Evolutionary conservation across 2,888 invertebrate genomes (phyloP).

Genomic region (Orchesella flavescens): DNA sequence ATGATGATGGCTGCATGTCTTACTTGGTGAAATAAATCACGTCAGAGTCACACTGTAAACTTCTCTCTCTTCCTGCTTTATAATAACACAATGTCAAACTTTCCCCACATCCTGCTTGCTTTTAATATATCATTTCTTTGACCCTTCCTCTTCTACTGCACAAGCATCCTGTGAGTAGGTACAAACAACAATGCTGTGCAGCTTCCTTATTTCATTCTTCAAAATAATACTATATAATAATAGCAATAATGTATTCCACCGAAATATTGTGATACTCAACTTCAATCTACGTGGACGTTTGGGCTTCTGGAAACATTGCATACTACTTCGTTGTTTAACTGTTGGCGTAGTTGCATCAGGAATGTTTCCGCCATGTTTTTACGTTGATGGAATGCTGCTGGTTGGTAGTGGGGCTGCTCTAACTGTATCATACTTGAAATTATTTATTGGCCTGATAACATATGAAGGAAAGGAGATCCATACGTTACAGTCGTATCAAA

Average conservation of each 20-base stretch:
- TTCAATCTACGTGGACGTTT: no score
- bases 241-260: conserved; percentile 24
- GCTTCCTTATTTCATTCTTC: conserved; percentile 42
- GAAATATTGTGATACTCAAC: conserved; percentile 35
- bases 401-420: no score
- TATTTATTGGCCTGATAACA: conserved; percentile 50
- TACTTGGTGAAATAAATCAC: conserved; percentile 52
- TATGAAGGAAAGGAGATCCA: conserved; percentile 30
- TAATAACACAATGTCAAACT: conserved; percentile 58
- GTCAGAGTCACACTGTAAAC: conserved; percentile 53
- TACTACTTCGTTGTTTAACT: neutral
- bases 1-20: conserved; percentile 42
- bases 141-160: conserved; percentile 15
- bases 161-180: neutral
- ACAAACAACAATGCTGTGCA: conserved; percentile 13
- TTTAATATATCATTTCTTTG: conserved; percentile 40
- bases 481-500: conserved; percentile 6
- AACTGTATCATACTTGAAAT: conserved; percentile 32
- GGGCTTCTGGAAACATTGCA: conserved; percentile 5
- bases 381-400: neutral
- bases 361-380: neutral
- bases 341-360: neutral
- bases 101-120: conserved; percentile 48
- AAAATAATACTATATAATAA: conserved; percentile 27
- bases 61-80: conserved; percentile 39